Evolutionary conservation across 2,797 vertebrate genomes (phyloP).

Genomic region (Lophura swinhoii): DNA sequence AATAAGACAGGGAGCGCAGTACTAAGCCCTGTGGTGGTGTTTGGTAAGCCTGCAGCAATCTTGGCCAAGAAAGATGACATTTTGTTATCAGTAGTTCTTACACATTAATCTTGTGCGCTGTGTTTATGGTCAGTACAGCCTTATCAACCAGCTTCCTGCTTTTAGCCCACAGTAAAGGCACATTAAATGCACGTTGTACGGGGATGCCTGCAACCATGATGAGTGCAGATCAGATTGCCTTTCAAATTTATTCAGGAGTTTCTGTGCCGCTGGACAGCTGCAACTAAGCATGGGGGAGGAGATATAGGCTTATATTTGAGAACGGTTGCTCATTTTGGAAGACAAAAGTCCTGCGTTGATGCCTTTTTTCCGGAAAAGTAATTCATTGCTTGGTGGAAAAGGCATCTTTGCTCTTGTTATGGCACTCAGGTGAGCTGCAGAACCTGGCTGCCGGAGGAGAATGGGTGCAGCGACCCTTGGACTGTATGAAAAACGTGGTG

Average conservation of each 20-base stretch:
- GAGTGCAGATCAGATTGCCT: background rate
- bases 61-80: background rate
- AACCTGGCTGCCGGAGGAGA: background rate
- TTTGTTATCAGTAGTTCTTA: background rate
- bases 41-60: conserved; percentile 8
- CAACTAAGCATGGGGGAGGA: background rate
- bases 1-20: background rate
- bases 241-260: background rate
- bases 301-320: background rate
- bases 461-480: background rate
- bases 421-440: no score
- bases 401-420: background rate
- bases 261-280: conserved; percentile 13
- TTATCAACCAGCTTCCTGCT: background rate
- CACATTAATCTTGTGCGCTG: background rate
- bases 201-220: background rate
- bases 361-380: background rate
- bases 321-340: background rate
- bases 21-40: background rate
- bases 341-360: background rate
- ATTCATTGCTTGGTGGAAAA: background rate
- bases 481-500: background rate
- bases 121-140: background rate
- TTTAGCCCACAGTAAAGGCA: background rate
- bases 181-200: background rate